A percentile compares a stretch with the other conserved stretches of the same genome.
These are phyloP conservation scores for Sarcophaga peregrina DNA, from an alignment of 1,140 invertebrate species.

Conservation along the genomic window DNA sequence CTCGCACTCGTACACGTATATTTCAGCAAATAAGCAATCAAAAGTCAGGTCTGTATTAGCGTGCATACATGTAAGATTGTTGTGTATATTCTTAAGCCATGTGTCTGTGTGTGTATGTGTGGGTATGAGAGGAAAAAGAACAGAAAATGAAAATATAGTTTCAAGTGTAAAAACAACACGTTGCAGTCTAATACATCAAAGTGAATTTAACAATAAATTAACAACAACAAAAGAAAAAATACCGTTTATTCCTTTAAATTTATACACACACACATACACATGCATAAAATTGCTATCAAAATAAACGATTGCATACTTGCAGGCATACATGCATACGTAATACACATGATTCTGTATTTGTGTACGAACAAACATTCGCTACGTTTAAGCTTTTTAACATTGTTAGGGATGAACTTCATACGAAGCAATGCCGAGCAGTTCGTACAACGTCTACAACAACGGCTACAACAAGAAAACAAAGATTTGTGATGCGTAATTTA, in stretches of 20 bases:
- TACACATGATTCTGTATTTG: too few relatives aligned
- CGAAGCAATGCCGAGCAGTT: too few relatives aligned
- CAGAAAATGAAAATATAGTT: background rate
- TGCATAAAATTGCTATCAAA: background rate
- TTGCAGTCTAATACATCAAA: constrained; percentile 33
- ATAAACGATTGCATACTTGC: too few relatives aligned
- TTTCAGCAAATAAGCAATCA: background rate
- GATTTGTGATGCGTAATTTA: constrained; percentile 10
- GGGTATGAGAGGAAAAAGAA: background rate
- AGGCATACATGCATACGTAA: background rate
- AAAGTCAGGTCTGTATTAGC: background rate
- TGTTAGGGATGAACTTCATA: constrained; percentile 9
- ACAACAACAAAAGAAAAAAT: constrained; percentile 1
- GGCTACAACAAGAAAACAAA: background rate
- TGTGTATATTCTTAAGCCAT: background rate
- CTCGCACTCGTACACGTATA: background rate
- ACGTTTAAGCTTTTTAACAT: constrained; percentile 9
- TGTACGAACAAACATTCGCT: background rate
- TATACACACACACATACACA: background rate
- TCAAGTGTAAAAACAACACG: constrained; percentile 36
- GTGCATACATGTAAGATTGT: too few relatives aligned
- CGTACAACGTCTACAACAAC: background rate
- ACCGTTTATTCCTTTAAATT: background rate
- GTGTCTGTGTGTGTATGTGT: background rate
- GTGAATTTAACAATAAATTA: constrained; percentile 38